These are phyloP conservation scores for Rhineura floridana DNA, from an alignment of 2,113 vertebrate species.

Conservation along the genomic window DNA sequence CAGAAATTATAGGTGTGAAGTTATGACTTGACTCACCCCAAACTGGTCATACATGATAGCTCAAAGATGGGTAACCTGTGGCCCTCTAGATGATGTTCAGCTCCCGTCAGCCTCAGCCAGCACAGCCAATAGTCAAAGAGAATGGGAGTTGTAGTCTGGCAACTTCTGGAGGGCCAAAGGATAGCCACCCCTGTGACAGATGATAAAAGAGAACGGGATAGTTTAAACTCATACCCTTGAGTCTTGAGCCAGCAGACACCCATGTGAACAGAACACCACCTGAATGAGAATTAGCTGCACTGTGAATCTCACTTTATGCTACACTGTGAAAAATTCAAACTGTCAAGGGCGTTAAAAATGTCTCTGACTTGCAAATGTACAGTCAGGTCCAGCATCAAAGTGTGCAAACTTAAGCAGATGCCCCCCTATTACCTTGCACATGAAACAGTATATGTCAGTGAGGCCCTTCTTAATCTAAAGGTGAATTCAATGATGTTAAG, in stretches of 20 bases:
- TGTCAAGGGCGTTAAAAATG: conserved; percentile 40
- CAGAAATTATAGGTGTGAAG: background rate
- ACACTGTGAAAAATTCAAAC: conserved; percentile 29
- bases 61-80: no score
- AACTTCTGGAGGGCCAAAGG: no score
- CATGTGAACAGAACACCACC: background rate
- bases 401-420: conserved; percentile 54
- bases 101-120: no score
- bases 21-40: background rate
- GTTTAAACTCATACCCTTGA: background rate
- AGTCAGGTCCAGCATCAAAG: conserved; percentile 33
- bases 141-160: no score
- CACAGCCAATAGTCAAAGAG: no score
- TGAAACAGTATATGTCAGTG: conserved; percentile 49
- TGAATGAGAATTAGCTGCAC: conserved; percentile 17
- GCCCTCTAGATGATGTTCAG: no score
- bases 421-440: conserved; percentile 59
- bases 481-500: conserved; percentile 71
- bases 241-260: background rate
- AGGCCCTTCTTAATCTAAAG: conserved; percentile 57
- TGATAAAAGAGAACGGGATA: background rate
- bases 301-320: conserved; percentile 17
- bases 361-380: background rate
- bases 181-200: no score
- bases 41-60: background rate